Evolutionary conservation across 2,888 invertebrate species (phyloP).

Genomic region (Trachelus troglodyta): DNA sequence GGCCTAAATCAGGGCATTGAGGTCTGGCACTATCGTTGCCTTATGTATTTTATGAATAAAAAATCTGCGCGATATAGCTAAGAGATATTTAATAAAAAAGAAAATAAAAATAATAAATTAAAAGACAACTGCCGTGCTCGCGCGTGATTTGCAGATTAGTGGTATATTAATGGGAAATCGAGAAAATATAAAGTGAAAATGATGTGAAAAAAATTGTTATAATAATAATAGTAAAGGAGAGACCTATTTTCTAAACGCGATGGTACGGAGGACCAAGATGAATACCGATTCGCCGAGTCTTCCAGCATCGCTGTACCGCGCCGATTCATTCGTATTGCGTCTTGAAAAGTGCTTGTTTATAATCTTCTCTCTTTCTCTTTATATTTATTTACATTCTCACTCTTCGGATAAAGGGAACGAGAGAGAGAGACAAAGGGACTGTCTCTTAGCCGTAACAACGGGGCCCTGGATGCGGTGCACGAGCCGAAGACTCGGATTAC

Average conservation of each 20-base stretch:
- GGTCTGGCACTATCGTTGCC: neutral
- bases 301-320: neutral
- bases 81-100: neutral
- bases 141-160: constrained; percentile 18
- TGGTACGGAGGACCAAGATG: constrained; percentile 24
- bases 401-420: neutral
- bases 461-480: neutral
- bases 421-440: no score
- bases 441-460: neutral
- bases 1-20: neutral
- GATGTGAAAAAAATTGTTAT: neutral
- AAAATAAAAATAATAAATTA: constrained; percentile 7
- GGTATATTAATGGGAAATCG: neutral
- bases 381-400: neutral
- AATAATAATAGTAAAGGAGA: constrained; percentile 3
- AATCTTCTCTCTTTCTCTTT: neutral
- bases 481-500: neutral
- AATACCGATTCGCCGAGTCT: neutral
- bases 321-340: neutral
- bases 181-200: neutral
- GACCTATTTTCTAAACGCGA: constrained; percentile 19
- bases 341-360: neutral
- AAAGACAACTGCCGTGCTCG: constrained; percentile 23
- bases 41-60: neutral
- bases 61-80: neutral